phyloP scores from a whole-genome alignment of 2,797 vertebrate species.

The Anguilla megastoma region DNA sequence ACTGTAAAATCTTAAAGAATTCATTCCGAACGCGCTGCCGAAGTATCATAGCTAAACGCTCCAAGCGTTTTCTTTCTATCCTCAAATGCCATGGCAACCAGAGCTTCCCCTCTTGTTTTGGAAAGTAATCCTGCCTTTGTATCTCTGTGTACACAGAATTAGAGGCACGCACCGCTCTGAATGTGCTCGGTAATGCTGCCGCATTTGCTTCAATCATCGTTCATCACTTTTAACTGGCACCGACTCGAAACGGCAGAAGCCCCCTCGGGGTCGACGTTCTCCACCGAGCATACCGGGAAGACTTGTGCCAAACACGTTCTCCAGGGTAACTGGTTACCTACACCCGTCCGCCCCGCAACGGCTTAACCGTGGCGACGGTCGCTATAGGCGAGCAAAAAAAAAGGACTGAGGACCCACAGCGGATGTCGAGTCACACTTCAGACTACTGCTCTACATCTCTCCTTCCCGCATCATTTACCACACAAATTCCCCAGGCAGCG shows the following conservation, averaged over 20 bases:
- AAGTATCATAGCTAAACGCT: constrained; percentile 16
- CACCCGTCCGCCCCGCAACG: background rate
- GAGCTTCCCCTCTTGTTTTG: constrained; percentile 35
- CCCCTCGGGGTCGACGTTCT: constrained; percentile 37
- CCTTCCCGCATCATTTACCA: background rate
- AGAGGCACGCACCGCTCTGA: constrained; percentile 19
- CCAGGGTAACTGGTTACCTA: background rate
- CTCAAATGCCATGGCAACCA: constrained; percentile 32
- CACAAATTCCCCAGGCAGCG: background rate
- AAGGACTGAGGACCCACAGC: background rate
- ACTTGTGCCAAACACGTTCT: constrained; percentile 17
- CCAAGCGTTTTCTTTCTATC: constrained; percentile 28
- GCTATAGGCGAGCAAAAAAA: background rate
- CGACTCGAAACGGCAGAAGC: constrained; percentile 21
- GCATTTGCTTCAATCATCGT: constrained; percentile 48
- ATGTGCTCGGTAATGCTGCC: constrained; percentile 39
- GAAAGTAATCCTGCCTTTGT: constrained; percentile 44
- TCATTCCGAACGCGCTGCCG: constrained; percentile 6
- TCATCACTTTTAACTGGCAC: constrained; percentile 39
- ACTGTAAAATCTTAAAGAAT: background rate
- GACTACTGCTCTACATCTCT: background rate
- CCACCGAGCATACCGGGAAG: constrained; percentile 23
- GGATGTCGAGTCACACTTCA: constrained; percentile 1
- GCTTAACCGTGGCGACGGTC: background rate
- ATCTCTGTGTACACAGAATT: constrained; percentile 36